Conservation (phyloP, 2,888 invertebrate genomes). For the Aromia moschata region DNA sequence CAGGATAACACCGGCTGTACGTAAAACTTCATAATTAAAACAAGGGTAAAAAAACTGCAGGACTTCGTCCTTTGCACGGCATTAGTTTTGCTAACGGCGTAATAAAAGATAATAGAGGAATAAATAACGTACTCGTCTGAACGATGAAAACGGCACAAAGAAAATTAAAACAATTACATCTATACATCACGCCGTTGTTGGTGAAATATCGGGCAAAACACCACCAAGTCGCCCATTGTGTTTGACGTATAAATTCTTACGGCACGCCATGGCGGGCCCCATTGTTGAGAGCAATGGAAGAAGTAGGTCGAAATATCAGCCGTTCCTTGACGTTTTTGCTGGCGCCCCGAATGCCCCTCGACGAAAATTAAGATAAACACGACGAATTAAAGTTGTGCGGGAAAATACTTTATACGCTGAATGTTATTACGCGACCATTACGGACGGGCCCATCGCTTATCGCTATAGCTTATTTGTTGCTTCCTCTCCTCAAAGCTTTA, state of each 20-base stretch:
- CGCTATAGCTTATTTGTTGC: not conserved
- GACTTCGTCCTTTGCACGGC: not conserved
- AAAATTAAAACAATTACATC: conserved; percentile 31
- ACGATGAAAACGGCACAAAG: conserved; percentile 21
- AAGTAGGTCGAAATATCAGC: conserved; percentile 23
- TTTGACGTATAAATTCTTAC: conserved; percentile 46
- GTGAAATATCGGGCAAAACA: conserved; percentile 41
- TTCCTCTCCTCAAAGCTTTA: not conserved
- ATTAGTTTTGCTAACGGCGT: conserved; percentile 11
- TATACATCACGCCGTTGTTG: conserved; percentile 29
- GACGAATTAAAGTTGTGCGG: conserved; percentile 5
- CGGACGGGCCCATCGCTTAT: too few species aligned
- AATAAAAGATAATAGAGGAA: conserved; percentile 22
- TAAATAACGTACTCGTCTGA: conserved; percentile 24
- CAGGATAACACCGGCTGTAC: too few species aligned
- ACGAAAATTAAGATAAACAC: conserved; percentile 10
- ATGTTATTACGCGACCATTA: conserved; percentile 1
- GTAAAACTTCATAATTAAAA: not conserved
- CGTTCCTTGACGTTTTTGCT: conserved; percentile 19
- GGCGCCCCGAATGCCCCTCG: not conserved
- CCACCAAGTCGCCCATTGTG: conserved; percentile 42
- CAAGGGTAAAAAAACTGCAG: too few species aligned
- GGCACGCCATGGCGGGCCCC: not conserved
- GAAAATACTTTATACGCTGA: conserved; percentile 4
- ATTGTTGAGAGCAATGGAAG: conserved; percentile 13